These are phyloP conservation scores for Amphiura filiformis DNA, from an alignment of 35 echinoderm and acorn worm species.

Conservation along the genomic window DNA sequence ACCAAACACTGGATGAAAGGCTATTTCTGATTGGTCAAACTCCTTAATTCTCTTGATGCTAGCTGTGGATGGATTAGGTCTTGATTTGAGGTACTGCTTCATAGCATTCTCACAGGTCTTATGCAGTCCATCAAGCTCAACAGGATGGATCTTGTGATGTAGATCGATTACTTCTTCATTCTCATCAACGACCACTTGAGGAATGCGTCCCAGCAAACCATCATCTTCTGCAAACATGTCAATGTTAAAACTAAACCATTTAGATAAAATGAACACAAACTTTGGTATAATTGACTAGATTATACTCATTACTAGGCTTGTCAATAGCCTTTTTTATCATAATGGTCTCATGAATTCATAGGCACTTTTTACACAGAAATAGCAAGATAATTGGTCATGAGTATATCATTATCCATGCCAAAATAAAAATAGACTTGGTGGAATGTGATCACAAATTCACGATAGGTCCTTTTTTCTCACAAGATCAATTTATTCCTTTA, in stretches of 20 bases:
- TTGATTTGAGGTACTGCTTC: slow-evolving; percentile 79
- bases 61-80: slow-evolving; percentile 75
- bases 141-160: slow-evolving; percentile 42
- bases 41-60: slow-evolving; percentile 88
- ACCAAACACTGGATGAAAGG: slow-evolving; percentile 84
- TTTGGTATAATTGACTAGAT: too few relatives aligned
- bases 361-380: too few relatives aligned
- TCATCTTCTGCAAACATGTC: slow-evolving; percentile 69
- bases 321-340: too few relatives aligned
- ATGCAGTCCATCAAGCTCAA: slow-evolving; percentile 56
- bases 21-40: slow-evolving; percentile 41
- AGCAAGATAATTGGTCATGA: too few relatives aligned
- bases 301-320: too few relatives aligned
- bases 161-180: slow-evolving; percentile 40
- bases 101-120: slow-evolving; percentile 63
- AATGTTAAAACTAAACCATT: too few relatives aligned
- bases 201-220: slow-evolving; percentile 59
- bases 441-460: too few relatives aligned
- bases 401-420: too few relatives aligned
- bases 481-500: too few relatives aligned
- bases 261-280: neutral
- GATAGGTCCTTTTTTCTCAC: too few relatives aligned
- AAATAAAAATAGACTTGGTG: too few relatives aligned
- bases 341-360: too few relatives aligned
- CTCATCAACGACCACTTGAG: slow-evolving; percentile 73